Percentiles rank a stretch among this genome's conserved stretches.
phyloP scores from a whole-genome alignment of 2,113 vertebrate species.

The Myodes glareolus region DNA sequence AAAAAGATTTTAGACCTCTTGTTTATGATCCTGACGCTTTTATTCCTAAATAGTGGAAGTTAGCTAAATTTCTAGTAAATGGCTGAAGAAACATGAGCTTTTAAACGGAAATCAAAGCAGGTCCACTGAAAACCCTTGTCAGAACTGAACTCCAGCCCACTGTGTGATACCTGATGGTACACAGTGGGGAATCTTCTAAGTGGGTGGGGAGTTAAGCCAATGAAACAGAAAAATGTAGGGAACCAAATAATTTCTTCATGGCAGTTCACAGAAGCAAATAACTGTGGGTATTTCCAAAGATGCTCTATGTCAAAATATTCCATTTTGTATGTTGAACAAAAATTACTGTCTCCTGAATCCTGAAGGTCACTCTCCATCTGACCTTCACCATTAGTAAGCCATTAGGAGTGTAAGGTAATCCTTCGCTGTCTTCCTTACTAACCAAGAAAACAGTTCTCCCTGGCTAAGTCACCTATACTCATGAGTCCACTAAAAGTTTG shows the following conservation, averaged over 20 bases:
- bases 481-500: not conserved
- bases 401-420: not conserved
- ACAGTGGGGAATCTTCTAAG: not conserved
- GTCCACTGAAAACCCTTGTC: not conserved
- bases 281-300: not conserved
- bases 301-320: not conserved
- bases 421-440: not conserved
- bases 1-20: no score
- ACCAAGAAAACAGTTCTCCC: not conserved
- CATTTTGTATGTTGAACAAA: not conserved
- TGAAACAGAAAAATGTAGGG: not conserved
- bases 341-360: not conserved
- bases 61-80: slow-evolving; percentile 15
- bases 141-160: not conserved
- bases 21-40: slow-evolving; percentile 11
- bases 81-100: not conserved
- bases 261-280: not conserved
- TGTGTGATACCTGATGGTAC: not conserved
- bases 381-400: not conserved
- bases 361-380: not conserved
- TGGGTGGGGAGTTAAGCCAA: not conserved
- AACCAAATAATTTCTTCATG: not conserved
- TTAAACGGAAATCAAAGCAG: not conserved
- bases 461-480: not conserved
- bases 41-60: not conserved